phyloP scores from a whole-genome alignment of 2,888 invertebrate species.

The Emmelina monodactyla region DNA sequence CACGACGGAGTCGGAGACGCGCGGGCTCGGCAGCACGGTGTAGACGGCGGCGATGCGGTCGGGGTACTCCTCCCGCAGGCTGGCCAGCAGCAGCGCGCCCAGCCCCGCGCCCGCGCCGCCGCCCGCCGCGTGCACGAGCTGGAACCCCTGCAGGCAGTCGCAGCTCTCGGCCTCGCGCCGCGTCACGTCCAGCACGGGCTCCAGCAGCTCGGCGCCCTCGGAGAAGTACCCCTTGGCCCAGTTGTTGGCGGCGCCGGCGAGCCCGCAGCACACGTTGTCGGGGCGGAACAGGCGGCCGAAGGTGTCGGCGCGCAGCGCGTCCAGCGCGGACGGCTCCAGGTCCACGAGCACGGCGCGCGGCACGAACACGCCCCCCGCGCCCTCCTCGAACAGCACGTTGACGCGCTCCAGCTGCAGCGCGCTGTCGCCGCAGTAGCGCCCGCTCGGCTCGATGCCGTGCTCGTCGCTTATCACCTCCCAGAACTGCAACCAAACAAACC shows the following conservation, averaged over 20 bases:
- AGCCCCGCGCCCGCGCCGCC: constrained; percentile 79
- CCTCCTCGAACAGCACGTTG: constrained; percentile 79
- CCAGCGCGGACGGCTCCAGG: constrained; percentile 59
- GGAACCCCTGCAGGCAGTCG: constrained; percentile 72
- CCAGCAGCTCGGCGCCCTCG: constrained; percentile 70
- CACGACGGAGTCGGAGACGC: constrained; percentile 76
- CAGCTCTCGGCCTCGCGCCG: constrained; percentile 70
- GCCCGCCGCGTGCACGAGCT: constrained; percentile 72
- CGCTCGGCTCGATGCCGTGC: constrained; percentile 72
- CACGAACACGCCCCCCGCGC: constrained; percentile 39
- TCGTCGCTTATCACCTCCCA: constrained; percentile 86
- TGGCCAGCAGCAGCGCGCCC: constrained; percentile 72
- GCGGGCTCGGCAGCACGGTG: constrained; percentile 75
- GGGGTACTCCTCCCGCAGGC: constrained; percentile 76
- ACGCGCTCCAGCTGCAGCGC: constrained; percentile 77
- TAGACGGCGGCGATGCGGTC: constrained; percentile 74
- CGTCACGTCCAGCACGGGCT: constrained; percentile 64
- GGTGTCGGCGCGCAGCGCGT: constrained; percentile 69
- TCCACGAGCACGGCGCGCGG: constrained; percentile 46
- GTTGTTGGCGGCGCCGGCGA: constrained; percentile 65
- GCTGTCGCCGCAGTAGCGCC: constrained; percentile 68
- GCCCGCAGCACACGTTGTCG: constrained; percentile 73
- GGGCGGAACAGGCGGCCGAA: constrained; percentile 75
- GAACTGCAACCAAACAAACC: constrained; percentile 64
- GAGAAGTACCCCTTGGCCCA: constrained; percentile 74